Conservation (phyloP, 1,140 invertebrate genomes). For the Goniozus legneri region DNA sequence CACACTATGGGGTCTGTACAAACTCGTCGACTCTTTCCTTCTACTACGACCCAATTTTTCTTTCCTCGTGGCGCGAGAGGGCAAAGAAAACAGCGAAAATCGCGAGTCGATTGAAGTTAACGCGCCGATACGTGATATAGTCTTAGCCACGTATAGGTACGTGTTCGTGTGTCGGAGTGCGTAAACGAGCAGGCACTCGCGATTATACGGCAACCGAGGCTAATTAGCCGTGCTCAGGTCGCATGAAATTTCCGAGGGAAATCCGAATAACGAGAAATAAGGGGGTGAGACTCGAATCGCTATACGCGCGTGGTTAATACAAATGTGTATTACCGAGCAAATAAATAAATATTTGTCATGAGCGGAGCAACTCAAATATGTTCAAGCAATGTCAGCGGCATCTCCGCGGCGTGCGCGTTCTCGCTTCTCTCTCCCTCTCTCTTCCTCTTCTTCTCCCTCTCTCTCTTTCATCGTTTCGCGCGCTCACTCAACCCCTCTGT, state of each 20-base stretch:
- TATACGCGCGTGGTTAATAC: constrained; percentile 28
- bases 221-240: no score
- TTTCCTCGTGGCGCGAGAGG: no score
- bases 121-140: no score
- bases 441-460: constrained; percentile 6
- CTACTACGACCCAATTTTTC: no score
- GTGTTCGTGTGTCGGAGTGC: no score
- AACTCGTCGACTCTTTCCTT: no score
- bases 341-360: constrained; percentile 50
- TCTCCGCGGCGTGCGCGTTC: constrained; percentile 32
- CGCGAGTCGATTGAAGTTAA: no score
- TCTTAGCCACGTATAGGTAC: no score
- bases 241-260: constrained; percentile 28
- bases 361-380: constrained; percentile 46
- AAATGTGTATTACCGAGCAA: constrained; percentile 46
- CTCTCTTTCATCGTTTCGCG: constrained; percentile 14
- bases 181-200: no score
- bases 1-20: no score
- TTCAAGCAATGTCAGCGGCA: constrained; percentile 44
- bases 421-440: constrained; percentile 7
- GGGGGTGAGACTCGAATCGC: neutral
- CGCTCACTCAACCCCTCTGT: constrained; percentile 2
- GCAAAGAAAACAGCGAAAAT: no score
- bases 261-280: constrained; percentile 23
- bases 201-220: no score